Base-by-base conservation (phyloP, 2,113 vertebrate species). In the Aspidoscelis tigris region DNA sequence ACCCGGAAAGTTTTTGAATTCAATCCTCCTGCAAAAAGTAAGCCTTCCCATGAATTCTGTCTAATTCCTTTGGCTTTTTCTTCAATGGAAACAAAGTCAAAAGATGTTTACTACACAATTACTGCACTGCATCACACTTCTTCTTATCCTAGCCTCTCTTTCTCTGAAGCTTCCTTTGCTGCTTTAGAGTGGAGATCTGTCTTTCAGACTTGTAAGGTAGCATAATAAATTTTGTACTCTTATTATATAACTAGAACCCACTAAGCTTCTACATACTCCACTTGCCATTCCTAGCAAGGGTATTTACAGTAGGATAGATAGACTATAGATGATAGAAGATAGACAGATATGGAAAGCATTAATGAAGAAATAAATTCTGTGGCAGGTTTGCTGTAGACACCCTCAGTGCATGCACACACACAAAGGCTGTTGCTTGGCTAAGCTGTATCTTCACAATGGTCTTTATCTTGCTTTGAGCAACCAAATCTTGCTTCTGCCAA, bases 1-100 rank as follows among this genome's bases (percentile, higher is more conserved):
- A 16, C 4, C 3, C 11, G 71, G 83, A 86, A 33, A 88, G 1
- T 77, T 55, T 8, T 82, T 70, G n/a, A 81, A 88, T 72, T 87
- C 16, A 7, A 84, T 73, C 47, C 8, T 66, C 39, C 26, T 79
- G 18, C n/a, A 65, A 47, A 79, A 70, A 9, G 4, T 22, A 50
- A 71, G 2, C 10, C 26, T 70, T 53, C 20, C 65, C 16, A 21
- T 24, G 41, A 58, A 69, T 39, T 33, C 44, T 77, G 18, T 12
- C 24, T 65, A 82, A 12, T 20, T 4, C 33, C n/a, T 50, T 55
- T 33, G 7, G 1, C 50, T 33, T 24, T 3, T 78, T 73, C n/a
- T 50, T 66, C 69, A 53, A 50, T 4, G 65, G 22, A 80, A 73
- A 20, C 26, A 61, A 70, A 78, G n/a, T 11, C 41, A 26, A 65